Evolutionary conservation across 2,888 invertebrate species (phyloP).

Genomic region (Doris montereyensis): DNA sequence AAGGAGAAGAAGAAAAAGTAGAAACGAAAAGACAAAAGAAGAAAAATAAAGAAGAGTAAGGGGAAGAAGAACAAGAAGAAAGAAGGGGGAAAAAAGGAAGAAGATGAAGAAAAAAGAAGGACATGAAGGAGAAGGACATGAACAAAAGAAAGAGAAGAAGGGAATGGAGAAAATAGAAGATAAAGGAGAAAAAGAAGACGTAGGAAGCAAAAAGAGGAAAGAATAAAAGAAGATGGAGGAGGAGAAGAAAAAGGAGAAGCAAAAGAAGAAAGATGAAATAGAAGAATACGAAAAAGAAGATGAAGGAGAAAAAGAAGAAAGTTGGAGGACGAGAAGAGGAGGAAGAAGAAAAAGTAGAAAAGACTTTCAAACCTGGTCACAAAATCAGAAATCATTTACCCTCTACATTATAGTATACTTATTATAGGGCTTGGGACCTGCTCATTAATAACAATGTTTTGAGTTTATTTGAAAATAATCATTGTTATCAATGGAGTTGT

Average conservation of each 20-base stretch:
- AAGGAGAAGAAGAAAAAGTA: too few relatives aligned
- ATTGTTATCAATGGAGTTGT: too few relatives aligned
- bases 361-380: background rate
- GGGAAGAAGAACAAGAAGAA: background rate
- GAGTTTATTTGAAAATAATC: too few relatives aligned
- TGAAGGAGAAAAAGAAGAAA: background rate
- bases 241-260: background rate
- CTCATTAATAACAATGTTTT: too few relatives aligned
- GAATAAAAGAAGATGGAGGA: background rate
- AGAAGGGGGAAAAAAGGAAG: background rate
- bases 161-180: background rate
- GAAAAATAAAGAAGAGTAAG: background rate
- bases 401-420: background rate
- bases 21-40: too few relatives aligned
- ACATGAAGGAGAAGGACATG: background rate
- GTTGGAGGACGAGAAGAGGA: background rate
- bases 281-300: background rate
- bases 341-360: conserved; percentile 7
- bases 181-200: background rate
- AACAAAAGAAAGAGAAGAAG: background rate
- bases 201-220: background rate
- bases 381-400: background rate
- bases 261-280: background rate
- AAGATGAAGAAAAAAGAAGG: background rate
- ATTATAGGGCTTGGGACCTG: too few relatives aligned